phyloP scores from a whole-genome alignment of 1,140 invertebrate genomes.

The Eupeodes corollae region DNA sequence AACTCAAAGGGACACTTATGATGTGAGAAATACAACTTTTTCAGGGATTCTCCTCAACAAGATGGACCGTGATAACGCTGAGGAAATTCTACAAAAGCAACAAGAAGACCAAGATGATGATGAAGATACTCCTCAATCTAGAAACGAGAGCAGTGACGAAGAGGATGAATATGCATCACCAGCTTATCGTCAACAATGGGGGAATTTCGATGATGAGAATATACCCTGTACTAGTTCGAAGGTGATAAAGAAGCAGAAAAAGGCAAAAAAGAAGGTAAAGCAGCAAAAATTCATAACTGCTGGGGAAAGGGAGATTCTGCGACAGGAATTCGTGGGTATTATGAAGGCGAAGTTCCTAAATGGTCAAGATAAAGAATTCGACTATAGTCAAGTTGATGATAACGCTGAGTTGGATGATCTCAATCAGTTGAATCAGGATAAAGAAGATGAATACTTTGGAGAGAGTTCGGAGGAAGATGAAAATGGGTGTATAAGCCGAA shows the following conservation, averaged over 20 bases:
- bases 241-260: conserved; percentile 13
- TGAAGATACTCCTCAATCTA: background rate
- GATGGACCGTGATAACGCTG: conserved; percentile 52
- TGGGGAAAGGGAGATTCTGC: conserved; percentile 52
- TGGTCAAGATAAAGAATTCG: conserved; percentile 64
- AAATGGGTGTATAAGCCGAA: conserved; percentile 39
- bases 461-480: conserved; percentile 47
- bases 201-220: conserved; percentile 22
- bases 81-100: conserved; percentile 50
- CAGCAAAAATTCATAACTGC: conserved; percentile 37
- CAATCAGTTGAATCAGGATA: conserved; percentile 55
- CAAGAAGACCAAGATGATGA: conserved; percentile 40
- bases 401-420: conserved; percentile 72
- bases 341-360: conserved; percentile 82
- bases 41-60: conserved; percentile 57
- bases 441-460: conserved; percentile 84
- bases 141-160: background rate
- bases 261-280: conserved; percentile 16
- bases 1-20: conserved; percentile 46
- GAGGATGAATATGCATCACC: background rate
- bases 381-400: conserved; percentile 66
- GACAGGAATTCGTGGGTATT: conserved; percentile 71
- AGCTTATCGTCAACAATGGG: conserved; percentile 24
- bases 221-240: conserved; percentile 17
- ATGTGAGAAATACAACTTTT: conserved; percentile 49